Conservation (phyloP, 1,140 invertebrate species). For the Diachasma alloeum region DNA sequence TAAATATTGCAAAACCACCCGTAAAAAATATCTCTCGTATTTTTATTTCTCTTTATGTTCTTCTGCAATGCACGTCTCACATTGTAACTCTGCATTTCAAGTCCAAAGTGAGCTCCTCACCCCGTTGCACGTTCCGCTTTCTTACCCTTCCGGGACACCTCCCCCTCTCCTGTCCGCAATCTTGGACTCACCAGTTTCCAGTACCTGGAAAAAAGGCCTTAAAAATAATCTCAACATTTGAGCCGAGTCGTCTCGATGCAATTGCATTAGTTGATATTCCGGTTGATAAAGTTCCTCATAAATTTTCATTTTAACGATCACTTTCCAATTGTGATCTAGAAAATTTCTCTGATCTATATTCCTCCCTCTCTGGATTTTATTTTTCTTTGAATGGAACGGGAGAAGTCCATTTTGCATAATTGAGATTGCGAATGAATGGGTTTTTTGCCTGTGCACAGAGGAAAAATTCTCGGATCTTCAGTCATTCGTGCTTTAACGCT, state of each 20-base stretch:
- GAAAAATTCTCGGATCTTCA: too few species aligned
- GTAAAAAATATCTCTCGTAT: not conserved
- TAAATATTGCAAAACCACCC: not conserved
- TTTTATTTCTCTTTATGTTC: not conserved
- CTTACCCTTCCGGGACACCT: constrained; percentile 59
- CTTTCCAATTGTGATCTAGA: constrained; percentile 1
- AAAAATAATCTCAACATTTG: not conserved
- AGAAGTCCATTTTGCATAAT: not conserved
- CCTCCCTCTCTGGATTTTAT: not conserved
- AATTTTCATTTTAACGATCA: constrained; percentile 1
- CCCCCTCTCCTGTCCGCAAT: not conserved
- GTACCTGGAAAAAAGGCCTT: not conserved
- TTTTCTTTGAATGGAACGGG: not conserved
- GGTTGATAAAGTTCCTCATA: not conserved
- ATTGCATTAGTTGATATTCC: not conserved
- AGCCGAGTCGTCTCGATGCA: not conserved
- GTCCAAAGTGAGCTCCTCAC: constrained; percentile 27
- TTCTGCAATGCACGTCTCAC: not conserved
- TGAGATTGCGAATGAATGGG: not conserved
- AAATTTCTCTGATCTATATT: constrained; percentile 9
- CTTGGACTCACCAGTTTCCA: not conserved
- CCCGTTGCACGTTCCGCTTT: constrained; percentile 63
- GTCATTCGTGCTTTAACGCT: too few species aligned
- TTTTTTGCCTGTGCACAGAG: too few species aligned
- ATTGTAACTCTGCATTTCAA: constrained; percentile 4